A percentile compares a stretch with the other conserved stretches of the same genome.
These are phyloP conservation scores for Bugula neritina DNA, from an alignment of 2,888 invertebrate species.

Conservation along the genomic window DNA sequence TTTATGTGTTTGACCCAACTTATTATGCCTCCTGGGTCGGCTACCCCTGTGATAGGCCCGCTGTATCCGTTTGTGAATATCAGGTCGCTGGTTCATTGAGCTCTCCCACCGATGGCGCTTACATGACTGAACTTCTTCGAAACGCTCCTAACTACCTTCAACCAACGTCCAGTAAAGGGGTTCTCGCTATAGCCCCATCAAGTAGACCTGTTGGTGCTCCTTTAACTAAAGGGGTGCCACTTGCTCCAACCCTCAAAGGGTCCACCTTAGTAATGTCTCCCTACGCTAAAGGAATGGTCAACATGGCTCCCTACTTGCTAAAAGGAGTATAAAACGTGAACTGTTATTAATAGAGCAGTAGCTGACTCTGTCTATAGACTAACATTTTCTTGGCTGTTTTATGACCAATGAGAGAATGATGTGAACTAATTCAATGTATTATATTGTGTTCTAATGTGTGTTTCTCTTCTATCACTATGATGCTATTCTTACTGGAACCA, in stretches of 20 bases:
- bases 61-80: constrained; percentile 17
- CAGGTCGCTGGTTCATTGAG: background rate
- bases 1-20: background rate
- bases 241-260: background rate
- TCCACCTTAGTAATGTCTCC: too few relatives aligned
- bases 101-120: background rate
- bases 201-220: background rate
- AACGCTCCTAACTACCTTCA: constrained; percentile 5
- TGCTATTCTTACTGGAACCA: too few relatives aligned
- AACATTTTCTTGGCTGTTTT: too few relatives aligned
- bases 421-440: too few relatives aligned
- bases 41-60: background rate
- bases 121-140: background rate
- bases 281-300: background rate
- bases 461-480: too few relatives aligned
- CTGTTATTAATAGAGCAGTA: too few relatives aligned
- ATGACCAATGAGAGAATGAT: too few relatives aligned
- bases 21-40: constrained; percentile 6
- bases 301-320: background rate
- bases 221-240: background rate
- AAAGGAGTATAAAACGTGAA: background rate
- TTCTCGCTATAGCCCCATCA: background rate
- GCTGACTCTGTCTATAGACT: too few relatives aligned
- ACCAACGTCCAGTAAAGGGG: constrained; percentile 10
- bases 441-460: too few relatives aligned